Evolutionary conservation across 2,888 invertebrate species (phyloP).

Genomic region (Platynereis dumerilii): DNA sequence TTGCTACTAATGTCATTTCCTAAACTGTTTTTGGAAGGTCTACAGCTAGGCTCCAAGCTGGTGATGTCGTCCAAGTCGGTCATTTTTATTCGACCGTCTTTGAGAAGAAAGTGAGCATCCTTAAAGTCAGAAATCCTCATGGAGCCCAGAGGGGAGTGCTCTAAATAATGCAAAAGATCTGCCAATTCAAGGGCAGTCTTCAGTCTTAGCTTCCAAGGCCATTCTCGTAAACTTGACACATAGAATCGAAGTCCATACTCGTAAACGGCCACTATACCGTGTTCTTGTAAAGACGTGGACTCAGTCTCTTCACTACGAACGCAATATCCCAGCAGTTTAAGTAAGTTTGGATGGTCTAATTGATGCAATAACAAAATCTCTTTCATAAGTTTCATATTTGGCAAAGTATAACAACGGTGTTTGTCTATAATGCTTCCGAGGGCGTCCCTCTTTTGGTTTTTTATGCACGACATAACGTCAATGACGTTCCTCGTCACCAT

Average conservation of each 20-base stretch:
- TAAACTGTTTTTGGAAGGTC: neutral
- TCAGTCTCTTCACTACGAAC: constrained; percentile 57
- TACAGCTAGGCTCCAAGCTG: constrained; percentile 32
- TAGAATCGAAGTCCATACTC: constrained; percentile 51
- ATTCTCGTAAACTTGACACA: constrained; percentile 43
- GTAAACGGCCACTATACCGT: constrained; percentile 54
- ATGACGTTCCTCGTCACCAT: constrained; percentile 58
- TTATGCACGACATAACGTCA: constrained; percentile 51
- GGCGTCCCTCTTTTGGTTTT: constrained; percentile 23
- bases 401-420: constrained; percentile 46
- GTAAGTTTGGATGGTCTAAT: constrained; percentile 51
- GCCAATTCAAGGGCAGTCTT: constrained; percentile 48
- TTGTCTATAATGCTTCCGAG: constrained; percentile 4
- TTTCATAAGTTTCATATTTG: constrained; percentile 59
- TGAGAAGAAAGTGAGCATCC: constrained; percentile 53
- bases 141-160: constrained; percentile 56
- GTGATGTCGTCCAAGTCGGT: constrained; percentile 59
- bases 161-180: constrained; percentile 51
- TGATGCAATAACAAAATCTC: constrained; percentile 56
- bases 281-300: constrained; percentile 53
- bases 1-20: neutral
- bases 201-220: constrained; percentile 47
- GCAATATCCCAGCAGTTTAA: constrained; percentile 54
- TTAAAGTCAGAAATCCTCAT: constrained; percentile 56
- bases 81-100: constrained; percentile 50